phyloP scores from a whole-genome alignment of 2,797 vertebrate genomes.

The Huso huso region DNA sequence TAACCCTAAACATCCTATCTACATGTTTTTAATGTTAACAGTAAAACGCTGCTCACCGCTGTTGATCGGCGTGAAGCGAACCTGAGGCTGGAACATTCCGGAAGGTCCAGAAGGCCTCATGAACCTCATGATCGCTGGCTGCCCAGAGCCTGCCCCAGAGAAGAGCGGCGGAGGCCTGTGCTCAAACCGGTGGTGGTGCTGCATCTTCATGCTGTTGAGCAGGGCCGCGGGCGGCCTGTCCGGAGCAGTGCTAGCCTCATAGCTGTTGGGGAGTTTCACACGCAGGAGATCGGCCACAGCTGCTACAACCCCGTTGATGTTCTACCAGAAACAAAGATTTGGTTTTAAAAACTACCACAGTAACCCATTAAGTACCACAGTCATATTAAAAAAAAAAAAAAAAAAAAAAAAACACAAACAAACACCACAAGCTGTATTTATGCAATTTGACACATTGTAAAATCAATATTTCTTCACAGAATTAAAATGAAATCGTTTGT shows the following conservation, averaged over 20 bases:
- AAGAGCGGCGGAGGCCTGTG: conserved; percentile 68
- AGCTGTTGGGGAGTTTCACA: conserved; percentile 93
- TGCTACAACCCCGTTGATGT: conserved; percentile 86
- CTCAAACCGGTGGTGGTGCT: conserved; percentile 55
- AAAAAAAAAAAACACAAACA: background rate
- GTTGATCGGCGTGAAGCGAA: conserved; percentile 63
- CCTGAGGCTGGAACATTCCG: conserved; percentile 64
- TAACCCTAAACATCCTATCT: too few species aligned
- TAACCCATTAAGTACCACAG: too few species aligned
- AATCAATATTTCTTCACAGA: too few species aligned
- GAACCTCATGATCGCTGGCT: conserved; percentile 50
- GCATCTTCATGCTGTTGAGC: conserved; percentile 42
- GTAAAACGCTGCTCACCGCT: conserved; percentile 60
- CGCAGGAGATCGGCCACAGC: conserved; percentile 91
- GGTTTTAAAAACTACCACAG: background rate
- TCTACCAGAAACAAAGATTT: conserved; percentile 49
- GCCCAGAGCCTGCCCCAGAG: conserved; percentile 61
- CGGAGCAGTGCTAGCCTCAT: conserved; percentile 87
- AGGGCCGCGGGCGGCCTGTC: conserved; percentile 53
- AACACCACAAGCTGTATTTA: background rate
- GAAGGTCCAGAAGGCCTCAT: conserved; percentile 56
- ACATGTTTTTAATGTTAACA: too few species aligned
- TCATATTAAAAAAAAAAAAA: background rate
- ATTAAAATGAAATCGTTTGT: too few species aligned
- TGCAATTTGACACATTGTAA: background rate